Conservation (phyloP, 2,888 invertebrate species). For the Andrena hattorfiana region DNA sequence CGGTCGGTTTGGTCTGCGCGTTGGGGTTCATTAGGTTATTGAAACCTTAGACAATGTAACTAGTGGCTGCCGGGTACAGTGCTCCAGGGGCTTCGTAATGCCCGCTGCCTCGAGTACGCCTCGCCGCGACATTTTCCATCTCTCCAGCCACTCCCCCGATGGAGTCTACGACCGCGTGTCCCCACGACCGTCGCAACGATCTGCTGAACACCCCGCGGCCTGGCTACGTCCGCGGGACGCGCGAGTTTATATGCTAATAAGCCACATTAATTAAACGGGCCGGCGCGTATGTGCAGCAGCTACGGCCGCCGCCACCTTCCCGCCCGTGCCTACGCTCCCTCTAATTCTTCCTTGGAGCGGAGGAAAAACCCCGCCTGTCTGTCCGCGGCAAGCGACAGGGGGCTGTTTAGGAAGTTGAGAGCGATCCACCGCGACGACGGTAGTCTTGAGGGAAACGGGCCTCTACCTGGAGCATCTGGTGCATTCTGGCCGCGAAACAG, state of each 20-base stretch:
- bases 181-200: conserved; percentile 53
- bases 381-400: conserved; percentile 28
- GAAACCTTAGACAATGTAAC: conserved; percentile 84
- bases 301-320: conserved; percentile 53
- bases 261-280: conserved; percentile 78
- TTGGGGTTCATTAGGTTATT: conserved; percentile 83
- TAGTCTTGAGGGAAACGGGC: not conserved
- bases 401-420: conserved; percentile 22
- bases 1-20: conserved; percentile 72
- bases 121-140: conserved; percentile 74
- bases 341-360: conserved; percentile 57
- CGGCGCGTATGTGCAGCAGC: conserved; percentile 64
- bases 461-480: not conserved
- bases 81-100: conserved; percentile 83
- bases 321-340: conserved; percentile 38
- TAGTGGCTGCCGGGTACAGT: conserved; percentile 74
- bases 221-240: conserved; percentile 69
- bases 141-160: conserved; percentile 66
- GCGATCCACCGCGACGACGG: not conserved
- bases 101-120: conserved; percentile 73
- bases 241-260: conserved; percentile 80
- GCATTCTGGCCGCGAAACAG: not conserved
- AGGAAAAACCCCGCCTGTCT: conserved; percentile 44
- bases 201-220: conserved; percentile 56
- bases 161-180: conserved; percentile 58